phyloP scores from a whole-genome alignment of 2,888 invertebrate genomes.

The Orthonychiurus folsomi region DNA sequence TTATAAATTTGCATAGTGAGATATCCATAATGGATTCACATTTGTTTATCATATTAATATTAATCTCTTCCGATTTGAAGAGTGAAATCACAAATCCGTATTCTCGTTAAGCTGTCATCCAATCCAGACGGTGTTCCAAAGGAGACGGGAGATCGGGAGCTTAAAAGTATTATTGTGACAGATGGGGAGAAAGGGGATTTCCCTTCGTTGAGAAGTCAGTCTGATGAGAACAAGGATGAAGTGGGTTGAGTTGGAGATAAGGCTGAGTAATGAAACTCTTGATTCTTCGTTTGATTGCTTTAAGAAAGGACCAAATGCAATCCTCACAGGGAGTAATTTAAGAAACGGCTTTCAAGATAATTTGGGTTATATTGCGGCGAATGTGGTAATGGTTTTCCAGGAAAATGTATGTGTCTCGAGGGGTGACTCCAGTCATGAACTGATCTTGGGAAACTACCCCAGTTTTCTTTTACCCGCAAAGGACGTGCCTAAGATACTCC shows the following conservation, averaged over 20 bases:
- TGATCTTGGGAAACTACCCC: no score
- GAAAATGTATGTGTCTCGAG: neutral
- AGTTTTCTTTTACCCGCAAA: no score
- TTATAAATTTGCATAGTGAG: no score
- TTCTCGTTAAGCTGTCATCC: neutral
- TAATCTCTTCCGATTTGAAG: neutral
- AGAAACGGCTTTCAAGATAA: no score
- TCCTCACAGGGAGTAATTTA: neutral
- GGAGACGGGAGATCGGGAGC: neutral
- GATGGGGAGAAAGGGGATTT: neutral
- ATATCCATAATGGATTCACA: no score
- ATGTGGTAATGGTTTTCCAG: conserved; percentile 1
- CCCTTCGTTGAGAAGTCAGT: neutral
- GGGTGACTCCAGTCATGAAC: neutral
- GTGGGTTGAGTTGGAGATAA: neutral
- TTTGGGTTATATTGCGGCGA: neutral
- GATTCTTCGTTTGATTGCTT: neutral
- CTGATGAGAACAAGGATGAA: neutral
- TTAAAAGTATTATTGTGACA: neutral
- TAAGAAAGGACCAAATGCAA: neutral
- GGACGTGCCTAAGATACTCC: no score
- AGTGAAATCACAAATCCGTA: neutral
- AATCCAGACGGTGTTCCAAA: neutral
- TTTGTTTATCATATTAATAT: neutral
- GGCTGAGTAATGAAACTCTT: neutral